Conservation (phyloP, 2,888 invertebrate species). For the Rapana venosa region DNA sequence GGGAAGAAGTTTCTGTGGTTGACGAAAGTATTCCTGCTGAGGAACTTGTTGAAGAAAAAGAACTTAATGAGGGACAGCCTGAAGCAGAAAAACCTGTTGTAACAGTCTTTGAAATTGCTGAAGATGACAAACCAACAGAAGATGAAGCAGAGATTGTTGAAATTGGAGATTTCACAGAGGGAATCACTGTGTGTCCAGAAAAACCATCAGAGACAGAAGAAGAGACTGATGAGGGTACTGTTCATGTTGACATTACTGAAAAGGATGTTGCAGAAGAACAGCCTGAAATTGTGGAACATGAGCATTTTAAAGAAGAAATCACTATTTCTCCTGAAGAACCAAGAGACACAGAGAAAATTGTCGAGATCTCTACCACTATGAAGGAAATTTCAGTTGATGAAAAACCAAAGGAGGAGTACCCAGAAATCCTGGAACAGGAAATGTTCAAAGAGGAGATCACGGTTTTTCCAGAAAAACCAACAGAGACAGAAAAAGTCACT, state of each 20-base stretch:
- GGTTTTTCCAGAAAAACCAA: slow-evolving; percentile 20
- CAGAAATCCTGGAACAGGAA: slow-evolving; percentile 44
- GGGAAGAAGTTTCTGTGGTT: slow-evolving; percentile 25
- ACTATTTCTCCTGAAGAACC: slow-evolving; percentile 8
- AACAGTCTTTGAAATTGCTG: not conserved
- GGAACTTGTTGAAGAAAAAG: too few species aligned
- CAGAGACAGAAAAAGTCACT: slow-evolving; percentile 36
- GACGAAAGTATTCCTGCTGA: too few species aligned
- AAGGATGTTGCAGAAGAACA: slow-evolving; percentile 21
- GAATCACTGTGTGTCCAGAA: slow-evolving; percentile 26
- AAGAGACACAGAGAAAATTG: slow-evolving; percentile 42
- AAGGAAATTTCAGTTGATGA: not conserved
- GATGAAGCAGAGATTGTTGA: slow-evolving; percentile 24
- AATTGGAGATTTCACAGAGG: slow-evolving; percentile 40
- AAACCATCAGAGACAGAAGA: slow-evolving; percentile 25
- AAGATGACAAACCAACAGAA: not conserved
- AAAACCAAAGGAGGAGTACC: slow-evolving; percentile 32
- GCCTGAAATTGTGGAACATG: slow-evolving; percentile 11
- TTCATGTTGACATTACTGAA: slow-evolving; percentile 9
- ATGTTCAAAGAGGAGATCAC: slow-evolving; percentile 28
- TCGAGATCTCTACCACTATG: not conserved
- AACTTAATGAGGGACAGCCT: slow-evolving; percentile 5
- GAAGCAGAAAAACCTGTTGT: slow-evolving; percentile 42
- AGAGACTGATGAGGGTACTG: slow-evolving; percentile 29
- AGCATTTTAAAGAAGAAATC: slow-evolving; percentile 39